These are phyloP conservation scores for Octopus bimaculoides DNA, from an alignment of 1,140 invertebrate genomes.

Conservation along the genomic window DNA sequence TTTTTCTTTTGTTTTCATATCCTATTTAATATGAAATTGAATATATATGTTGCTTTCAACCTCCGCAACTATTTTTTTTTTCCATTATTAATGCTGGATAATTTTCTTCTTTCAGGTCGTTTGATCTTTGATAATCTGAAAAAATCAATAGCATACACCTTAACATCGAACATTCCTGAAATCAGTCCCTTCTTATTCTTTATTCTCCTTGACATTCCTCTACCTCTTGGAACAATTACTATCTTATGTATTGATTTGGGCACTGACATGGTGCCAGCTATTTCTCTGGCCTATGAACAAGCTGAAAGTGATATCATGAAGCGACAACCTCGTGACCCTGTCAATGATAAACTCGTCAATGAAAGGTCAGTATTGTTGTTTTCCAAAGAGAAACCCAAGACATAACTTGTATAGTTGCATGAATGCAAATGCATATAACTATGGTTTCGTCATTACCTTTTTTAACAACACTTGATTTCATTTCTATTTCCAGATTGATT, in stretches of 20 bases:
- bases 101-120: slow-evolving; percentile 62
- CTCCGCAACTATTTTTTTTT: no score
- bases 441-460: no score
- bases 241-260: slow-evolving; percentile 99
- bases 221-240: slow-evolving; percentile 96
- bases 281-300: slow-evolving; percentile 95
- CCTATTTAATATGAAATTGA: no score
- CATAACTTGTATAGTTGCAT: no score
- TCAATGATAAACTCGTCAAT: slow-evolving; percentile 91
- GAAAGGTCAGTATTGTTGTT: slow-evolving; percentile 63
- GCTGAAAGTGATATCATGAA: slow-evolving; percentile 99
- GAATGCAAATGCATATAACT: no score
- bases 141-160: slow-evolving; percentile 98
- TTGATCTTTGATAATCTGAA: slow-evolving; percentile 99
- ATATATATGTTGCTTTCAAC: no score
- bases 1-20: no score
- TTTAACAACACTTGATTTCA: no score
- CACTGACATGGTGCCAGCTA: slow-evolving; percentile 99
- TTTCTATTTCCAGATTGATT: slow-evolving; percentile 43
- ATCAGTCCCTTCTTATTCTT: slow-evolving; percentile 98
- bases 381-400: no score
- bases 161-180: slow-evolving; percentile 99
- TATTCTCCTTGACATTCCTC: slow-evolving; percentile 94
- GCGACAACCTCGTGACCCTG: slow-evolving; percentile 87
- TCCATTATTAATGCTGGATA: no score